These are phyloP conservation scores for Siderastrea siderea DNA, from an alignment of 92 coral and sea anemone species.

Conservation along the genomic window DNA sequence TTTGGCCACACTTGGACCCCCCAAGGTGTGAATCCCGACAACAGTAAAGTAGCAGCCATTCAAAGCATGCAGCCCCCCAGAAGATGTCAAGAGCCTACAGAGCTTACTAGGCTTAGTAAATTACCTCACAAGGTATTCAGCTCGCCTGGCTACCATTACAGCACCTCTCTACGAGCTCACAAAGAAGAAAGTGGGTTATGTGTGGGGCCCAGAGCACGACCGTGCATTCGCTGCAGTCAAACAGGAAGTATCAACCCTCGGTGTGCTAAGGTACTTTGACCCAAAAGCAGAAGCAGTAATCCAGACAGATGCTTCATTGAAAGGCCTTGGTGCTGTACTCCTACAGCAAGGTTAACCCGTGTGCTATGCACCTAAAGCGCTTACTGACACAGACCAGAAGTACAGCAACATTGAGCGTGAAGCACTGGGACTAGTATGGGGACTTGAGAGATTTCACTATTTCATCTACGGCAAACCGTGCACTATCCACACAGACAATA, in stretches of 20 bases:
- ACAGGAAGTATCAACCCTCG: conserved; percentile 44
- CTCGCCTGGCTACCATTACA: too few species aligned
- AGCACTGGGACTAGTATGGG: conserved; percentile 68
- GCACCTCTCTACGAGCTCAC: too few species aligned
- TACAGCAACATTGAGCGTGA: conserved; percentile 79
- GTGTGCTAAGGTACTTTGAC: conserved; percentile 63
- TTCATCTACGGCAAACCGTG: conserved; percentile 69
- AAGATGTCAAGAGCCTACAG: conserved; percentile 12
- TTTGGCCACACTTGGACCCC: too few species aligned
- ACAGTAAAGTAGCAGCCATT: too few species aligned
- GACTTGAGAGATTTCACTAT: conserved; percentile 74
- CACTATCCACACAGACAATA: conserved; percentile 70
- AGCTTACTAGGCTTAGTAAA: too few species aligned
- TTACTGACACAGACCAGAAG: conserved; percentile 63
- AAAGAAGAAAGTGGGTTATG: conserved; percentile 40
- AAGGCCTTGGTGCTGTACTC: conserved; percentile 29
- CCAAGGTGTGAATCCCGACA: too few species aligned
- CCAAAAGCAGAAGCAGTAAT: conserved; percentile 51
- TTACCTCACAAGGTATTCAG: too few species aligned
- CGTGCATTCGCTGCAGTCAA: conserved; percentile 43
- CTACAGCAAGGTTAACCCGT: conserved; percentile 60
- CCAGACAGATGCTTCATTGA: conserved; percentile 53
- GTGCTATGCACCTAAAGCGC: conserved; percentile 63
- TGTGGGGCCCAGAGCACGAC: too few species aligned
- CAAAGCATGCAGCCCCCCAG: too few species aligned